Base-by-base conservation (phyloP, 2,113 vertebrate genomes). In the Cottus gobio region DNA sequence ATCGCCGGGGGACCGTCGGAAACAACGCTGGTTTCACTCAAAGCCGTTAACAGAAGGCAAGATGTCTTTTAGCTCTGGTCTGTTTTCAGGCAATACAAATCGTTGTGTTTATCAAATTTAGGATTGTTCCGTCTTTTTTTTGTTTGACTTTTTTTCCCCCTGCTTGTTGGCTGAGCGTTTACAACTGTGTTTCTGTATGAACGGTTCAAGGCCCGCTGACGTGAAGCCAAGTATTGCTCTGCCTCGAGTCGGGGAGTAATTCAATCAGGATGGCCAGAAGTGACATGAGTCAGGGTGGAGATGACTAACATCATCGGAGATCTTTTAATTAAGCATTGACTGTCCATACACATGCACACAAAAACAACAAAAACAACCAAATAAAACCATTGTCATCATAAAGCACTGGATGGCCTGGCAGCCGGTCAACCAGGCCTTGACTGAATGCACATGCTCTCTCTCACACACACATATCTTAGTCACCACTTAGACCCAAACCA, bases 1-100 rank as follows among this genome's bases (percentile, higher is more conserved):
- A 62, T 84, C 39, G 56, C 79, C 76, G n/a, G 78, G 82, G 89
- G 86, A 87, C 68, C 34, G 22, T 12, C 30, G 80, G 80, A 85
- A 85, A 82, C 82, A 66, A 67, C 79, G 75, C 87, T 91, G 90
- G 87, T 88, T 93, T 91, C 86, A 81, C 90, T 94, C 91, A 88
- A 54, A 84, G 73, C 80, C 44, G 74, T 83, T 89, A 82, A 89
- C 89, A 75, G 75, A 90, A 77, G 87, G 78, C 83, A 77, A 82
- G 48, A 71, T 72, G 69, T 88, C 73, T 85, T 87, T 90, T 71
- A 88, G 71, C 84, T 82, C 79, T 67, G 82, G 64, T 82, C 79
- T 84, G 82, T 88, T 91, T 89, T 93, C 61, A 89, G 80, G 81
- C 78, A 86, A 89, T 44, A 85, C 86, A 90, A 89, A 88, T 80